Conservation (phyloP, 2,888 invertebrate genomes). For the Salticus scenicus region DNA sequence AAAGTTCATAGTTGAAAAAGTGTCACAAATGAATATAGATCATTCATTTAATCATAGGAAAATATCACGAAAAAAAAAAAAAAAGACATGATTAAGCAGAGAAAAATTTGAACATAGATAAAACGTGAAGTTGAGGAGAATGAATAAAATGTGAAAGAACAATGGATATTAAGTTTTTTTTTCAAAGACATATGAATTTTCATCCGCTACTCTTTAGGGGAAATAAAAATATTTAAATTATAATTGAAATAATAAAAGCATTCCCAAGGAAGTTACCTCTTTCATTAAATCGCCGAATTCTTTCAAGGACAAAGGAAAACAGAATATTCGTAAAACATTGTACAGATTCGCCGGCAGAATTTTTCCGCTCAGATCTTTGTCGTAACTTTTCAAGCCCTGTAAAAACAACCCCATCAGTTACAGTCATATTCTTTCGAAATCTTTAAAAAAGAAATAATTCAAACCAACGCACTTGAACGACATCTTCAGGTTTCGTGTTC, state of each 20-base stretch:
- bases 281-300: conserved; percentile 27
- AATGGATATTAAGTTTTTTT: too few relatives aligned
- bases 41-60: too few relatives aligned
- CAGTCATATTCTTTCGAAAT: neutral
- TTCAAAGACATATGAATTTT: neutral
- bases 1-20: too few relatives aligned
- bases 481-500: neutral
- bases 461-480: neutral
- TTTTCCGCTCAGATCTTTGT: conserved; percentile 31
- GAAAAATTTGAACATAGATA: too few relatives aligned
- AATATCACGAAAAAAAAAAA: too few relatives aligned
- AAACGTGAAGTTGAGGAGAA: too few relatives aligned
- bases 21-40: too few relatives aligned
- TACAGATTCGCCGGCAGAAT: conserved; percentile 39
- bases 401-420: neutral
- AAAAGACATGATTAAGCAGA: too few relatives aligned
- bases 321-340: conserved; percentile 49
- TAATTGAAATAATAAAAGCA: neutral
- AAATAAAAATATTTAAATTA: neutral
- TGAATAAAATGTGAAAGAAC: too few relatives aligned
- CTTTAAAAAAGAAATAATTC: neutral
- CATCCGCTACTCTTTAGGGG: too few relatives aligned
- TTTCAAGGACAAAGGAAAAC: conserved; percentile 25
- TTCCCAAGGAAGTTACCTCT: conserved; percentile 30
- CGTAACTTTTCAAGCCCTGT: conserved; percentile 42